These are phyloP conservation scores for Phenganax marumi DNA, from an alignment of 92 coral and sea anemone genomes.

Conservation along the genomic window DNA sequence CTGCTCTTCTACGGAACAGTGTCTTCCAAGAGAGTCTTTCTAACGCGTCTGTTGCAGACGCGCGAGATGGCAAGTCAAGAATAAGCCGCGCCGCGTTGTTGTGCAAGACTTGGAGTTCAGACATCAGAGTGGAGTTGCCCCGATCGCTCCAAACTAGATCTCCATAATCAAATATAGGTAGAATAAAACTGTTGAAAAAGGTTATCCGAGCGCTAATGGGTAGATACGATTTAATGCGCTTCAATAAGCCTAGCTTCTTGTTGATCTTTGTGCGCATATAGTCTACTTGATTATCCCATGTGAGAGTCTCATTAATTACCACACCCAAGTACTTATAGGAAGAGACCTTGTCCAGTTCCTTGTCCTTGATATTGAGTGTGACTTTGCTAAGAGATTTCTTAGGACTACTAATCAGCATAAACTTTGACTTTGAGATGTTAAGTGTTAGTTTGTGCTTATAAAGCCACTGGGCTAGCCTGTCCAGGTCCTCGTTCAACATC, in stretches of 20 bases:
- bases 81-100: too few species aligned
- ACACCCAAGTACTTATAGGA: conserved; percentile 36
- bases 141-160: conserved; percentile 1
- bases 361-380: conserved; percentile 28
- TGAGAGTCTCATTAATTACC: conserved; percentile 24
- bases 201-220: neutral
- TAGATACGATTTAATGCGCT: conserved; percentile 3
- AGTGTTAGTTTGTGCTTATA: conserved; percentile 39
- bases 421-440: conserved; percentile 40
- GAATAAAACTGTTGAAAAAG: conserved; percentile 10
- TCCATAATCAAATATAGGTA: conserved; percentile 30
- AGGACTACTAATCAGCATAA: conserved; percentile 47
- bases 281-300: conserved; percentile 26
- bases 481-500: conserved; percentile 47
- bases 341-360: conserved; percentile 41
- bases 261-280: neutral
- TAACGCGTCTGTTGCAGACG: too few species aligned
- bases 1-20: too few species aligned
- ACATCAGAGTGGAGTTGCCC: neutral
- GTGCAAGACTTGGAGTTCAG: neutral
- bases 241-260: conserved; percentile 12
- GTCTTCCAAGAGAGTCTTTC: too few species aligned
- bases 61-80: too few species aligned
- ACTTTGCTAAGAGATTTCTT: conserved; percentile 42
- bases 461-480: conserved; percentile 50